Percentiles rank a stretch among this genome's conserved stretches.
Conservation (phyloP, 2,888 invertebrate genomes). For the Meloe dianella region DNA sequence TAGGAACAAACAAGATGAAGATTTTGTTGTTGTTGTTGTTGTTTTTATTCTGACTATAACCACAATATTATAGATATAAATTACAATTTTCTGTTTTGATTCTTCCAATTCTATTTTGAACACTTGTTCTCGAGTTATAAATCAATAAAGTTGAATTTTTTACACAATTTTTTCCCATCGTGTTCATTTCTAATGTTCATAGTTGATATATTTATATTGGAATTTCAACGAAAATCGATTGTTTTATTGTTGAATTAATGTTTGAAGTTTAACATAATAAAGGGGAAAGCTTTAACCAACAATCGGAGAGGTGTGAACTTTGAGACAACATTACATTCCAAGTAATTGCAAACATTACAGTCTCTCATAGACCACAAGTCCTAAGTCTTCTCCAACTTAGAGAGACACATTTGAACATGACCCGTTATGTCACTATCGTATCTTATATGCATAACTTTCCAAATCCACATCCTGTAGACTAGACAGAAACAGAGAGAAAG, state of each 20-base stretch:
- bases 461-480: background rate
- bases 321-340: slow-evolving; percentile 30
- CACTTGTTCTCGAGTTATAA: background rate
- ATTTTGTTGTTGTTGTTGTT: background rate
- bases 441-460: background rate
- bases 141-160: background rate
- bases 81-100: background rate
- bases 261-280: background rate
- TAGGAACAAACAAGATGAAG: background rate
- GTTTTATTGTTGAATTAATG: background rate
- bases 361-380: slow-evolving; percentile 29
- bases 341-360: slow-evolving; percentile 31
- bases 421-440: background rate
- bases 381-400: slow-evolving; percentile 20
- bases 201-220: too few relatives aligned
- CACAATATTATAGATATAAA: slow-evolving; percentile 6
- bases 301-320: slow-evolving; percentile 29
- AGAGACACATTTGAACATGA: background rate
- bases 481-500: background rate
- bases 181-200: too few relatives aligned
- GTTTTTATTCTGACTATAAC: background rate
- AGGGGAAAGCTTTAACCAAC: background rate
- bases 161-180: background rate
- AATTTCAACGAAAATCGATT: background rate
- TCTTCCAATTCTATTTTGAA: background rate